Percentiles rank a stretch among this genome's conserved stretches.
These are phyloP conservation scores for Drosophila borborema DNA, from an alignment of 2,888 invertebrate genomes.

Conservation along the genomic window DNA sequence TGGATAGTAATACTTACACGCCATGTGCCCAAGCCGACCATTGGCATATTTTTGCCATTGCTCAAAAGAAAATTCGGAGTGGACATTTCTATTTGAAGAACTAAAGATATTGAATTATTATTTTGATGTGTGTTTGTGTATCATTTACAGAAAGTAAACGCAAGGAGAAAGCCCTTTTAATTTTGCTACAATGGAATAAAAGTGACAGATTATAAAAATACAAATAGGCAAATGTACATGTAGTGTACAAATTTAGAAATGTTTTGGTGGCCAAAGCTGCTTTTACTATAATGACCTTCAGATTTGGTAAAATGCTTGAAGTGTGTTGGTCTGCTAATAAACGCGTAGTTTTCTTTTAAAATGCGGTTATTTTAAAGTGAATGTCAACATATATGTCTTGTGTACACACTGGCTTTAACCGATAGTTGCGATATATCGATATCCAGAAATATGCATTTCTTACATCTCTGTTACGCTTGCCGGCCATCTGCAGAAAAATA, in stretches of 20 bases:
- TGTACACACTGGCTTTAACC: constrained; percentile 30
- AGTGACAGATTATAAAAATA: constrained; percentile 45
- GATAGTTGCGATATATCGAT: constrained; percentile 10
- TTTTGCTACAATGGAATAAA: constrained; percentile 42
- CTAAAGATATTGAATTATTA: constrained; percentile 20
- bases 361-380: constrained; percentile 24
- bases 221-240: constrained; percentile 17
- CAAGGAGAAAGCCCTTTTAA: constrained; percentile 20
- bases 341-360: constrained; percentile 17
- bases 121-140: constrained; percentile 6
- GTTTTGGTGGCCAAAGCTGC: constrained; percentile 17
- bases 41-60: constrained; percentile 88
- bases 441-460: background rate
- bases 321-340: background rate
- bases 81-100: constrained; percentile 50
- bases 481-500: constrained; percentile 15
- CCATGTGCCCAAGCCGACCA: constrained; percentile 93
- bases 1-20: constrained; percentile 87
- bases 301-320: background rate
- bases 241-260: constrained; percentile 60
- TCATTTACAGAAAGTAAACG: constrained; percentile 45
- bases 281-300: constrained; percentile 23
- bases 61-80: constrained; percentile 87
- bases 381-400: background rate
- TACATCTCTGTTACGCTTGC: constrained; percentile 10